Percentiles rank a stretch among this genome's conserved stretches.
Evolutionary conservation across 2,888 invertebrate species (phyloP).

Genomic region (Nezara viridula): DNA sequence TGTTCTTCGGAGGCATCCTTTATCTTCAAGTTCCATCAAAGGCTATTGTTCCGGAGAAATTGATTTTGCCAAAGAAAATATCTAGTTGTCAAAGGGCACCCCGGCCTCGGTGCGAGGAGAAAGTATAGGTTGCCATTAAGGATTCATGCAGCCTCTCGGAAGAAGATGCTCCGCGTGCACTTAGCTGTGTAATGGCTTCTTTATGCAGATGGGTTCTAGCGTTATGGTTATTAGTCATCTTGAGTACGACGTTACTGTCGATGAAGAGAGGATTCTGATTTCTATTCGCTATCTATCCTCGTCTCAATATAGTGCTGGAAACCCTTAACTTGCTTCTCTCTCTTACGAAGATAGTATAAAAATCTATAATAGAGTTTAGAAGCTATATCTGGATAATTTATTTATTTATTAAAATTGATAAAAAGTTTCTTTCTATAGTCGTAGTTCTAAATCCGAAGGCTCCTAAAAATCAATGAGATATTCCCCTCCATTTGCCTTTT

Average conservation of each 20-base stretch:
- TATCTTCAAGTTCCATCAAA: neutral
- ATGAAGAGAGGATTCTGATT: neutral
- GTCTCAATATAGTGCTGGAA: too few relatives aligned
- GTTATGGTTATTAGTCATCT: neutral
- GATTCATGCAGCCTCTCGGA: neutral
- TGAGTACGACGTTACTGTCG: neutral
- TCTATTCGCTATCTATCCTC: neutral
- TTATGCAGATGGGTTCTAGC: neutral
- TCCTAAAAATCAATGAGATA: too few relatives aligned
- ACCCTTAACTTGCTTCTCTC: too few relatives aligned
- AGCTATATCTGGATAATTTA: too few relatives aligned
- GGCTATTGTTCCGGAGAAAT: neutral
- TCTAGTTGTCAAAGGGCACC: neutral
- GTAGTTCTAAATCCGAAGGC: too few relatives aligned
- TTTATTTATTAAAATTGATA: too few relatives aligned
- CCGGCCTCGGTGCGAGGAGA: neutral
- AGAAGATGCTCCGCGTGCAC: neutral
- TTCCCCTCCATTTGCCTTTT: too few relatives aligned
- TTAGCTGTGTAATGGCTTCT: neutral
- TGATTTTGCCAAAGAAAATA: neutral
- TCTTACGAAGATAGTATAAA: too few relatives aligned
- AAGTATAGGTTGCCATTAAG: neutral
- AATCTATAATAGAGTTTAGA: too few relatives aligned
- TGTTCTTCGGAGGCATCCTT: neutral
- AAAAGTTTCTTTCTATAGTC: too few relatives aligned